A percentile compares a stretch with the other conserved stretches of the same genome.
Evolutionary conservation across 2,888 invertebrate species (phyloP).

Genomic region (Campaea margaritaria): DNA sequence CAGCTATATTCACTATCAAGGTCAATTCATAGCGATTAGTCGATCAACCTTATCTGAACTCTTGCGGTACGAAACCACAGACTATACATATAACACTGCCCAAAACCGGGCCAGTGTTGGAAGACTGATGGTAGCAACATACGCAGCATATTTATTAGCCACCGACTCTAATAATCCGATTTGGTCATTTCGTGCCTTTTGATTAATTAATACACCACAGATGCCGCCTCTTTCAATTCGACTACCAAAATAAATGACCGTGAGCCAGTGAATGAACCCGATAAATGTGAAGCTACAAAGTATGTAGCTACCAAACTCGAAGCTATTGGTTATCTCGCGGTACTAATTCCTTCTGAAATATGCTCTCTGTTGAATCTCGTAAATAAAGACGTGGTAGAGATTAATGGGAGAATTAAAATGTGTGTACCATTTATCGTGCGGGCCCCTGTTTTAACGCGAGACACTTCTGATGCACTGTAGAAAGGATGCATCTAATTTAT

Average conservation of each 20-base stretch:
- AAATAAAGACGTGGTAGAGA: slow-evolving; percentile 47
- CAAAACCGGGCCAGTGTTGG: slow-evolving; percentile 38
- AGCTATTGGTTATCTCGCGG: slow-evolving; percentile 39
- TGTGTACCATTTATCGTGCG: slow-evolving; percentile 44
- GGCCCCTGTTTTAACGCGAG: slow-evolving; percentile 38
- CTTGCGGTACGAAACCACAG: slow-evolving; percentile 43
- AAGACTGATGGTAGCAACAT: slow-evolving; percentile 56
- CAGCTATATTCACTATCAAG: not conserved
- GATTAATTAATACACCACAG: slow-evolving; percentile 62
- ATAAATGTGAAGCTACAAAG: slow-evolving; percentile 36
- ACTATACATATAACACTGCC: slow-evolving; percentile 13
- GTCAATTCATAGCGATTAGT: slow-evolving; percentile 21
- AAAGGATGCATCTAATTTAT: slow-evolving; percentile 36
- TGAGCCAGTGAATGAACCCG: slow-evolving; percentile 33
- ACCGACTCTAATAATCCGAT: slow-evolving; percentile 63
- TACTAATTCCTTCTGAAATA: slow-evolving; percentile 43
- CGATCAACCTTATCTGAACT: slow-evolving; percentile 44
- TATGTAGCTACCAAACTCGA: slow-evolving; percentile 29
- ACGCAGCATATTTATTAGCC: slow-evolving; percentile 54
- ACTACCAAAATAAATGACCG: slow-evolving; percentile 38
- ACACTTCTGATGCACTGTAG: slow-evolving; percentile 37
- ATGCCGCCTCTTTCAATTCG: slow-evolving; percentile 43
- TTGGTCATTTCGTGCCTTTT: slow-evolving; percentile 59
- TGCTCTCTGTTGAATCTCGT: slow-evolving; percentile 38
- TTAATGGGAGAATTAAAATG: slow-evolving; percentile 48